phyloP scores from a whole-genome alignment of 2,797 vertebrate species.

The Tachyglossus aculeatus region DNA sequence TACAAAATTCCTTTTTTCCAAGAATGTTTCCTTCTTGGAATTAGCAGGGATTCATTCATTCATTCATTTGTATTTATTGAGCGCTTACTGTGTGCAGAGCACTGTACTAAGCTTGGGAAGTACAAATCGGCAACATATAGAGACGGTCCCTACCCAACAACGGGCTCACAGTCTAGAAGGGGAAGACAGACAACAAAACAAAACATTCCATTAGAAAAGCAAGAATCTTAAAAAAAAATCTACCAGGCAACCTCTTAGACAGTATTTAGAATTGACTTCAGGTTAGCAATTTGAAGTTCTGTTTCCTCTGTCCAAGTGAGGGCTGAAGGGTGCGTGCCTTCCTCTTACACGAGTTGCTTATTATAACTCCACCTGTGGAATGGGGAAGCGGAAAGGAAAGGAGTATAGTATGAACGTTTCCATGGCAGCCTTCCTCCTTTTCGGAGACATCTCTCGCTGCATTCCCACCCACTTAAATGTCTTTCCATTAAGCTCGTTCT shows the following conservation, averaged over 20 bases:
- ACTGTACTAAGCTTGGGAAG: no score
- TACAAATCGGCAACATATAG: no score
- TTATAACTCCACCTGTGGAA: background rate
- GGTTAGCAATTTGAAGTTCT: slow-evolving; percentile 32
- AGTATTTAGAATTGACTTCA: slow-evolving; percentile 5
- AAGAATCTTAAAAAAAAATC: no score
- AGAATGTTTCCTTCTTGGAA: no score
- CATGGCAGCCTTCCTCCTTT: slow-evolving; percentile 30
- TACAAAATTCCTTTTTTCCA: no score
- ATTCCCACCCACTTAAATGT: accelerated
- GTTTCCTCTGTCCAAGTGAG: slow-evolving; percentile 8
- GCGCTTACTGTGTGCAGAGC: no score
- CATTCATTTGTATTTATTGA: no score
- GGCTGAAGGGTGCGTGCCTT: background rate
- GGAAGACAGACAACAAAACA: no score
- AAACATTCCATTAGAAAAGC: no score
- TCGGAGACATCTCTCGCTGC: slow-evolving; percentile 16
- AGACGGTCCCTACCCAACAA: no score
- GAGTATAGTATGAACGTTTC: background rate
- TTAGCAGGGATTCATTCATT: no score
- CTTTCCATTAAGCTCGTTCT: background rate
- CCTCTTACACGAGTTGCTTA: background rate
- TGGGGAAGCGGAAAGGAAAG: background rate
- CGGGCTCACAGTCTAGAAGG: no score
- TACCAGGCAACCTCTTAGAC: background rate